Evolutionary conservation across 1,140 invertebrate species (phyloP).

Genomic region (Pachypsylla venusta): DNA sequence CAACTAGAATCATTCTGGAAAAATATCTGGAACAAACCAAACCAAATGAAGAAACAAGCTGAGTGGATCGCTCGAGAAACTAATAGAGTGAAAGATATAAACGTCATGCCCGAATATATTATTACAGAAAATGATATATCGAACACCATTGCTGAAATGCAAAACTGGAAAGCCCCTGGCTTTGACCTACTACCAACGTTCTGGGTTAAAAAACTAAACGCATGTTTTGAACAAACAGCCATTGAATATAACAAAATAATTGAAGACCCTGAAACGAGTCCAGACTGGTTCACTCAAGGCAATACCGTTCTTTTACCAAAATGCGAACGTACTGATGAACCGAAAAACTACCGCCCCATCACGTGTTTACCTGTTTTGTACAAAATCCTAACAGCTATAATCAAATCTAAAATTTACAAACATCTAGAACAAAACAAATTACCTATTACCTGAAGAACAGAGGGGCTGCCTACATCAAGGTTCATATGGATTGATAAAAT

Average conservation of each 20-base stretch:
- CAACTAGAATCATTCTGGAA: not conserved
- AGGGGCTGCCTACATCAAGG: constrained; percentile 20
- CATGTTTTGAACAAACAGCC: not conserved
- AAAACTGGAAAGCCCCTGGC: not conserved
- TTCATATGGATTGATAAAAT: not conserved
- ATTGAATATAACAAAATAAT: not conserved
- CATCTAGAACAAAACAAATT: constrained; percentile 16
- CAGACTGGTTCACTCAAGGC: not conserved
- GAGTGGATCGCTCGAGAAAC: not conserved
- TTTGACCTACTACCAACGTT: not conserved
- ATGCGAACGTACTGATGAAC: not conserved
- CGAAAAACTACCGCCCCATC: not conserved
- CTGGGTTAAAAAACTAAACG: not conserved
- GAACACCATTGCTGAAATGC: not conserved
- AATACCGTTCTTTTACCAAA: not conserved
- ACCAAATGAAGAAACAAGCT: not conserved
- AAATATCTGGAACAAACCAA: not conserved
- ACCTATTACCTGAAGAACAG: constrained; percentile 21
- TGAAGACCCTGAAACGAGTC: not conserved
- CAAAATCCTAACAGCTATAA: constrained; percentile 15
- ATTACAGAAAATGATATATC: not conserved
- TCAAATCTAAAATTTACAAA: not conserved
- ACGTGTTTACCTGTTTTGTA: constrained; percentile 9
- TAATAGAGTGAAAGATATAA: not conserved
- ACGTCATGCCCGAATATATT: not conserved